Conservation (phyloP, 2,113 vertebrate species). For the Albula goreensis region DNA sequence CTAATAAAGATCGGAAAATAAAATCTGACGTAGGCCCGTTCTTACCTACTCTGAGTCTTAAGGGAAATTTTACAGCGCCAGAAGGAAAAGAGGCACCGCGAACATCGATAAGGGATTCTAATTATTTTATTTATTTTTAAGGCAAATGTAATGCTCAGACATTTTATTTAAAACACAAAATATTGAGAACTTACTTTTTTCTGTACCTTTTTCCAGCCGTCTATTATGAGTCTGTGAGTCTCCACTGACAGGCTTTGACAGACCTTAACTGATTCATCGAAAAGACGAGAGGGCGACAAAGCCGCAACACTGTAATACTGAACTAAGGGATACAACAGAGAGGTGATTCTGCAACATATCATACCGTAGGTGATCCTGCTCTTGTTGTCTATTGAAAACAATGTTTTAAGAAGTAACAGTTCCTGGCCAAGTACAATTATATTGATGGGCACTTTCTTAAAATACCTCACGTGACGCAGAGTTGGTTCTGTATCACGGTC, state of each 20-base stretch:
- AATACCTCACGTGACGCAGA: not conserved
- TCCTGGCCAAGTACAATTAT: conserved; percentile 4
- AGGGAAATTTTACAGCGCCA: not conserved
- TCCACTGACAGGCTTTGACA: not conserved
- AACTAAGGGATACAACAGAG: not conserved
- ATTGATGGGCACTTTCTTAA: not conserved
- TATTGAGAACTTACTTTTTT: not conserved
- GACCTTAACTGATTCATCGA: not conserved
- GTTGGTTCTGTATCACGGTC: not conserved
- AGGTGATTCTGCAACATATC: not conserved
- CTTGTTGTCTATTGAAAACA: not conserved
- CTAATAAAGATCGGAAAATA: not conserved
- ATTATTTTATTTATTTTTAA: conserved; percentile 4
- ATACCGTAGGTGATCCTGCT: not conserved
- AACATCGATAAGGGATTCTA: conserved; percentile 2
- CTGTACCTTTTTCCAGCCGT: not conserved
- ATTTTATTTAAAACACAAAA: not conserved
- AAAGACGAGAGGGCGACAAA: not conserved
- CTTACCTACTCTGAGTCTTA: not conserved
- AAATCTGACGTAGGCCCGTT: not conserved
- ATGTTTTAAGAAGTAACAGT: not conserved
- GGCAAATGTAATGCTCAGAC: conserved; percentile 3
- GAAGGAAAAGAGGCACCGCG: not conserved
- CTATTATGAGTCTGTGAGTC: not conserved
- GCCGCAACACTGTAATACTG: not conserved